These are phyloP conservation scores for Thoracochromis brauschi DNA, from an alignment of 2,113 vertebrate genomes.

Conservation along the genomic window DNA sequence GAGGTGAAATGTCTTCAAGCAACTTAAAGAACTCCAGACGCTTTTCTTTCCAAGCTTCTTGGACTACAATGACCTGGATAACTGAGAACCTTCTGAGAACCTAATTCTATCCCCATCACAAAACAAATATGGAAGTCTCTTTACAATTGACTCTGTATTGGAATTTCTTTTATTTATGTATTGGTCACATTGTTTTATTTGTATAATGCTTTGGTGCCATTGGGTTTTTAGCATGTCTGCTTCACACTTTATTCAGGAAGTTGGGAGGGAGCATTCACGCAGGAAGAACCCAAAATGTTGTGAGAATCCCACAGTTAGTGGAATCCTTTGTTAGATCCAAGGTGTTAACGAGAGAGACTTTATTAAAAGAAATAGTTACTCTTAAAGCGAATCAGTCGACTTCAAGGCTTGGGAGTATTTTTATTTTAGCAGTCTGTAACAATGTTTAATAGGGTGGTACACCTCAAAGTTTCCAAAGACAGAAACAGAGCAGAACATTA, in stretches of 20 bases:
- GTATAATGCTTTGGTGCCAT: background rate
- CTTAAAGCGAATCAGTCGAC: fast-evolving
- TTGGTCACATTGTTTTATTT: background rate
- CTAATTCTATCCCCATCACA: background rate
- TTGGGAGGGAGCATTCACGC: background rate
- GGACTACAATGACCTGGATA: background rate
- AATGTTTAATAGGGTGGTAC: background rate
- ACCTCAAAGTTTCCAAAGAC: background rate
- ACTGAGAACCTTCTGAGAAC: background rate
- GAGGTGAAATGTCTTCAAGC: background rate
- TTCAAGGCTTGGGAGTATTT: background rate
- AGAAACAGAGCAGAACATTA: background rate
- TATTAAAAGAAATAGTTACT: background rate
- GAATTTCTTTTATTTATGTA: background rate
- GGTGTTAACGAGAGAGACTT: background rate
- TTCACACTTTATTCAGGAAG: background rate
- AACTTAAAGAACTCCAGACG: background rate
- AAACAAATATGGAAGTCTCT: background rate
- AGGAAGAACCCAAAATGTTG: background rate
- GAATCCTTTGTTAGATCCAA: background rate
- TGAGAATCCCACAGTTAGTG: background rate
- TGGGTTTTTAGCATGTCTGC: background rate
- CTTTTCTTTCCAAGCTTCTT: background rate
- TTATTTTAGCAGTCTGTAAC: background rate
- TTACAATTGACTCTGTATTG: background rate